Percentiles rank a stretch among this genome's conserved stretches.
phyloP scores from a whole-genome alignment of 2,797 vertebrate genomes.

The Rousettus madagascariensis region DNA sequence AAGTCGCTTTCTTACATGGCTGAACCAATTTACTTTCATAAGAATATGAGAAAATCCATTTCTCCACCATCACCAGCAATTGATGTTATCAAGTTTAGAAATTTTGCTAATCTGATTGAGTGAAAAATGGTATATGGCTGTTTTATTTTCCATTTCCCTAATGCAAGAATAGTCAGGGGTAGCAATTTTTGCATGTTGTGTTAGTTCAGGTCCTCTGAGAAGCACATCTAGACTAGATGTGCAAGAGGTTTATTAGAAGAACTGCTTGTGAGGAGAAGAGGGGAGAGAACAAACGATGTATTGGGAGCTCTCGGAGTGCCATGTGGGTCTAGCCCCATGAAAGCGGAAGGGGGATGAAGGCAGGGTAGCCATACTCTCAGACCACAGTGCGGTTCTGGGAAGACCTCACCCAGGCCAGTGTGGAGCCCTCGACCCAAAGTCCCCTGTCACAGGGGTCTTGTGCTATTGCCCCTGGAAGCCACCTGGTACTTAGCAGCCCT shows the following conservation, averaged over 20 bases:
- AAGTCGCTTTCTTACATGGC: not conserved
- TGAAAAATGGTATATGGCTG: not conserved
- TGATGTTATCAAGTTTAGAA: not conserved
- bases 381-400: not conserved
- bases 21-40: not conserved
- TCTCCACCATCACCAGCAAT: not conserved
- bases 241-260: not conserved
- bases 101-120: not conserved
- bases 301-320: not conserved
- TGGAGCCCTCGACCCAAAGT: not conserved
- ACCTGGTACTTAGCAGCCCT: not conserved
- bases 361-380: not conserved
- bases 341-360: too few relatives aligned
- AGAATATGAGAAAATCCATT: not conserved
- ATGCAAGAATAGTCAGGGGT: not conserved
- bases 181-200: not conserved
- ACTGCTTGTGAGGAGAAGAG: not conserved
- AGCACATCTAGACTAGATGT: not conserved
- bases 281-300: not conserved
- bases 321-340: not conserved
- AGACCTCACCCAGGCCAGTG: accelerated
- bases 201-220: not conserved
- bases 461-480: not conserved
- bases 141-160: not conserved
- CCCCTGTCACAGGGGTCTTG: not conserved